phyloP scores from a whole-genome alignment of 2,888 invertebrate species.

The Tanytarsus gracilentus region DNA sequence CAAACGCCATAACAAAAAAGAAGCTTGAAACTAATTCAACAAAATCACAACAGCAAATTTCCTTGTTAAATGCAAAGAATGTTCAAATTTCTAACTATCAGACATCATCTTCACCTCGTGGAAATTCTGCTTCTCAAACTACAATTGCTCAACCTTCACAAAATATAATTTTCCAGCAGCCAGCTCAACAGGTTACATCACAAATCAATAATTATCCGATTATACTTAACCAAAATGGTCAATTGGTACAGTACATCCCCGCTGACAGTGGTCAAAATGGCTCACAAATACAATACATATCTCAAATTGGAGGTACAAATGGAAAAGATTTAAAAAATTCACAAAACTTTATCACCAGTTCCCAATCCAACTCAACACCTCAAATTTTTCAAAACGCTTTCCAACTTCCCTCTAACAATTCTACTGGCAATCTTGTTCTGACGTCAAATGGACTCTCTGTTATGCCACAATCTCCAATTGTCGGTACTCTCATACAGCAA shows the following conservation, averaged over 20 bases:
- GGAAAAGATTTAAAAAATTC: conserved; percentile 54
- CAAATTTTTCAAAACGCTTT: conserved; percentile 49
- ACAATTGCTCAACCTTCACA: neutral
- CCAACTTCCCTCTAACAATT: conserved; percentile 53
- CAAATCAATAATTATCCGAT: conserved; percentile 46
- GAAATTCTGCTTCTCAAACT: neutral
- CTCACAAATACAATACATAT: conserved; percentile 35
- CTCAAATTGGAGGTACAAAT: conserved; percentile 46
- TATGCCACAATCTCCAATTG: conserved; percentile 45
- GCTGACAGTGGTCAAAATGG: conserved; percentile 41
- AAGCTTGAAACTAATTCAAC: conserved; percentile 3
- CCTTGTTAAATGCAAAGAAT: conserved; percentile 22
- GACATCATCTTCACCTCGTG: neutral
- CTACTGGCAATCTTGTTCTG: conserved; percentile 51
- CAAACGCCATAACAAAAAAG: conserved; percentile 3
- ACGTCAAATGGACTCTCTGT: conserved; percentile 46
- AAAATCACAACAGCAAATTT: conserved; percentile 22
- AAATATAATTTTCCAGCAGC: conserved; percentile 35
- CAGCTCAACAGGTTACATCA: conserved; percentile 45
- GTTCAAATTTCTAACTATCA: conserved; percentile 24
- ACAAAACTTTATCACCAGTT: conserved; percentile 44
- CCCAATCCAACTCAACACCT: conserved; percentile 33
- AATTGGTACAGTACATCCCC: conserved; percentile 39
- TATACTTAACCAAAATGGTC: conserved; percentile 31
- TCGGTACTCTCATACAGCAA: conserved; percentile 54